Evolutionary conservation across 2,113 vertebrate genomes (phyloP).

Genomic region (Desmodus rotundus): DNA sequence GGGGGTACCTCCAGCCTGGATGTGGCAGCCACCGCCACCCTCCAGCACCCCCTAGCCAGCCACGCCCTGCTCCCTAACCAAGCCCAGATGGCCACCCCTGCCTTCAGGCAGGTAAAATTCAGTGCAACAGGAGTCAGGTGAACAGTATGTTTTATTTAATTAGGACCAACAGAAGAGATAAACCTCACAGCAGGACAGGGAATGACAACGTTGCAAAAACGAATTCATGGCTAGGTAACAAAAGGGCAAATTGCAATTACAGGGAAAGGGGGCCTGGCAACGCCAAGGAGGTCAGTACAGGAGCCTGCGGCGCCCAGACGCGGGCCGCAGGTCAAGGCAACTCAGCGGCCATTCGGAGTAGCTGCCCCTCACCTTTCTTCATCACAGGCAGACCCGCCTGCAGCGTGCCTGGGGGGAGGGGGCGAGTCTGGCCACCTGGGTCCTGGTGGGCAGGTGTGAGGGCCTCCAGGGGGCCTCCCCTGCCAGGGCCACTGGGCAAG

Average conservation of each 20-base stretch:
- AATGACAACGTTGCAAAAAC: slow-evolving; percentile 80
- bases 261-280: slow-evolving; percentile 68
- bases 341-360: fast-evolving
- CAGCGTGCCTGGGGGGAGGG: not conserved
- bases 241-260: slow-evolving; percentile 83
- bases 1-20: not conserved
- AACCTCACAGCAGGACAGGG: slow-evolving; percentile 80
- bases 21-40: not conserved
- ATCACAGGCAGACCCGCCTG: slow-evolving; percentile 27
- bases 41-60: not conserved
- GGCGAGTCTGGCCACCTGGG: fast-evolving
- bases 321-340: not conserved
- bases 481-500: not conserved
- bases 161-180: slow-evolving; percentile 83
- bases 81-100: slow-evolving; percentile 52
- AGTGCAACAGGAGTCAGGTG: slow-evolving; percentile 66
- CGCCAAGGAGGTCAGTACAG: slow-evolving; percentile 1
- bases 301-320: slow-evolving; percentile 28
- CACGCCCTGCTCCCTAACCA: slow-evolving; percentile 43
- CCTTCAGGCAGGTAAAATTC: slow-evolving; percentile 79
- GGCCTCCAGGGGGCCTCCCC: not conserved
- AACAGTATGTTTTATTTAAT: slow-evolving; percentile 84
- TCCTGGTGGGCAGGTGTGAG: not conserved
- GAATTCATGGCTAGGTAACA: slow-evolving; percentile 81
- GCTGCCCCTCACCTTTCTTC: not conserved